Conservation (phyloP, 2,113 vertebrate genomes). For the Paramisgurnus dabryanus region DNA sequence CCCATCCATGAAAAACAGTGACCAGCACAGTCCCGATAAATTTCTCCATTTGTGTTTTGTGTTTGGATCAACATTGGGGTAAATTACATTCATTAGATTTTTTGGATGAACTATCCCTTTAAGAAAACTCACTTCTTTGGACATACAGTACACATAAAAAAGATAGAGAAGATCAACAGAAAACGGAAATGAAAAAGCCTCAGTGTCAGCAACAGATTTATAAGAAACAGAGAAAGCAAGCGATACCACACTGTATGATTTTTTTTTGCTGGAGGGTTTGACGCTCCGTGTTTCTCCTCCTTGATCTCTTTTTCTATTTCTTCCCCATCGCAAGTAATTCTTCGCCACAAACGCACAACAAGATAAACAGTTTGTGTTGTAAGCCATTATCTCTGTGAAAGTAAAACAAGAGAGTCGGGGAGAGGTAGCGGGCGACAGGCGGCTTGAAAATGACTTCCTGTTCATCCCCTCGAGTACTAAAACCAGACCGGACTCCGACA, state of each 20-base stretch:
- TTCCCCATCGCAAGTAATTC: slow-evolving; percentile 41
- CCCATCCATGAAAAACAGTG: too few relatives aligned
- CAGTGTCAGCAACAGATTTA: slow-evolving; percentile 55
- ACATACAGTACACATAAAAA: slow-evolving; percentile 15
- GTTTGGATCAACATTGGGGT: not conserved
- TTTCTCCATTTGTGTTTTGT: too few relatives aligned
- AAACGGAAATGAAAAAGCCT: slow-evolving; percentile 40
- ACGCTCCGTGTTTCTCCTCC: slow-evolving; percentile 20
- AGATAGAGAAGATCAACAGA: not conserved
- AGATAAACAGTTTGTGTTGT: slow-evolving; percentile 55
- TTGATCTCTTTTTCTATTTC: slow-evolving; percentile 38
- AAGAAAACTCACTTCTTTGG: not conserved
- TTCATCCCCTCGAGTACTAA: slow-evolving; percentile 42
- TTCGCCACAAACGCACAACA: slow-evolving; percentile 42
- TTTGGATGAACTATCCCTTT: too few relatives aligned
- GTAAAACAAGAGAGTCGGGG: slow-evolving; percentile 35
- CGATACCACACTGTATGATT: slow-evolving; percentile 47
- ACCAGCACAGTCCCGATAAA: too few relatives aligned
- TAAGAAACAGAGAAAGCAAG: slow-evolving; percentile 36
- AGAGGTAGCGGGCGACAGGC: slow-evolving; percentile 33
- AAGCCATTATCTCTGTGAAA: slow-evolving; percentile 55
- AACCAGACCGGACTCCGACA: slow-evolving; percentile 49
- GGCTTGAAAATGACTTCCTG: slow-evolving; percentile 47
- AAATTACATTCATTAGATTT: too few relatives aligned
- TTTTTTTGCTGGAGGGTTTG: slow-evolving; percentile 39